phyloP scores from a whole-genome alignment of 1,140 invertebrate genomes.

The Zaprionus camerounensis region DNA sequence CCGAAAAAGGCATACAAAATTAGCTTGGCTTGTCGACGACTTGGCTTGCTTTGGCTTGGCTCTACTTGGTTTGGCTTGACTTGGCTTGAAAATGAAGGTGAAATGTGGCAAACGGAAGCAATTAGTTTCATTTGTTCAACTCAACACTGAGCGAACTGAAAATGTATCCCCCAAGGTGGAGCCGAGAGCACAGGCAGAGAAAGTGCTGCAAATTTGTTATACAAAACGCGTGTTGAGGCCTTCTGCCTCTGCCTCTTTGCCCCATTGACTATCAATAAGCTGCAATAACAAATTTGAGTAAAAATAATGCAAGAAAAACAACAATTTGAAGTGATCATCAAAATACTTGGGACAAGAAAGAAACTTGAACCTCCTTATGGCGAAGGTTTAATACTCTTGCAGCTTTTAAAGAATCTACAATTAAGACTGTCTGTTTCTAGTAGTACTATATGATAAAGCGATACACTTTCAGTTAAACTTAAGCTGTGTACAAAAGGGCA shows the following conservation, averaged over 20 bases:
- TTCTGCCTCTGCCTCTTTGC: neutral
- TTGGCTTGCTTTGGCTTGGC: slow-evolving; percentile 11
- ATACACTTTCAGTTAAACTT: accelerated
- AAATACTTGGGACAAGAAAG: neutral
- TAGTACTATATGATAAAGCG: neutral
- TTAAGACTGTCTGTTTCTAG: neutral
- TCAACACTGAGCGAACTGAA: neutral
- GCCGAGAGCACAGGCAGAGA: slow-evolving; percentile 41
- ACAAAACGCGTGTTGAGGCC: slow-evolving; percentile 63
- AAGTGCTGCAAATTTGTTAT: slow-evolving; percentile 70
- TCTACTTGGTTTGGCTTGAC: neutral
- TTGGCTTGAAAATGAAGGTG: slow-evolving; percentile 60
- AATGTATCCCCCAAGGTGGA: neutral
- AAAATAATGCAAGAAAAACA: slow-evolving; percentile 22
- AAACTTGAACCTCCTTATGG: neutral
- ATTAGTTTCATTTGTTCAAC: slow-evolving; percentile 69
- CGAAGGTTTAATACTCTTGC: neutral
- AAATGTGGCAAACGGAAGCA: slow-evolving; percentile 75
- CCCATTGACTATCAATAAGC: slow-evolving; percentile 39
- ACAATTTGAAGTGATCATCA: slow-evolving; percentile 28
- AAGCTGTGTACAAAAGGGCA: no score
- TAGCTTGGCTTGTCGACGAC: slow-evolving; percentile 20
- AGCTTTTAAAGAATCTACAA: neutral
- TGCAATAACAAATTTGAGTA: slow-evolving; percentile 17
- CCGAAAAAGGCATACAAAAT: slow-evolving; percentile 59